Evolutionary conservation across 2,888 invertebrate genomes (phyloP).

Genomic region (Limnephilus marmoratus): DNA sequence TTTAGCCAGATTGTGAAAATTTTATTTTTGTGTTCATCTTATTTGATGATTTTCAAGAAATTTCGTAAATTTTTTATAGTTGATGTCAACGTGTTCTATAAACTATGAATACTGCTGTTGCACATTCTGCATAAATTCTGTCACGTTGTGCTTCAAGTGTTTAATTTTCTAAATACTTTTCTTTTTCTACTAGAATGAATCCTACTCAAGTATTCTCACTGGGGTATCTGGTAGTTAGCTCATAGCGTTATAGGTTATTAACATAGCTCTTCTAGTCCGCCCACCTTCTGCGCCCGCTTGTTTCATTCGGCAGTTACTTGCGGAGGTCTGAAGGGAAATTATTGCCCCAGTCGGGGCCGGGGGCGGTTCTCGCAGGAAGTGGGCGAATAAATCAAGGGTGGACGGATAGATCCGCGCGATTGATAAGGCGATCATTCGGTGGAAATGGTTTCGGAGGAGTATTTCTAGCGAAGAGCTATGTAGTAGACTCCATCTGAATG

Average conservation of each 20-base stretch:
- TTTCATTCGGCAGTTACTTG: constrained; percentile 33
- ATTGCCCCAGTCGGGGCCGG: constrained; percentile 42
- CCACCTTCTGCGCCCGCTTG: constrained; percentile 10
- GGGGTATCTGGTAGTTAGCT: neutral
- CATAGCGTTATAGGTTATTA: neutral
- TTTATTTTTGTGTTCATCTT: too few relatives aligned
- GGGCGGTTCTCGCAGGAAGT: constrained; percentile 52
- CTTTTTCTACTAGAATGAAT: neutral
- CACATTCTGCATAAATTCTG: neutral
- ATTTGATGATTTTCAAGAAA: too few relatives aligned
- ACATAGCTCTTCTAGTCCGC: neutral
- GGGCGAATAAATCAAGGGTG: constrained; percentile 62
- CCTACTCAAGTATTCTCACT: neutral
- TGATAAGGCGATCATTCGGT: constrained; percentile 62
- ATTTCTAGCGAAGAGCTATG: constrained; percentile 5
- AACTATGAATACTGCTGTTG: too few relatives aligned
- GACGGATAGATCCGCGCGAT: constrained; percentile 60
- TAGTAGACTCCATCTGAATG: neutral
- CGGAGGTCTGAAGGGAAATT: constrained; percentile 50
- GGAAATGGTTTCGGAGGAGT: constrained; percentile 28
- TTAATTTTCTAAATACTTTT: neutral
- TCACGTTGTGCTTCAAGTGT: neutral
- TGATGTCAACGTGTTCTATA: too few relatives aligned
- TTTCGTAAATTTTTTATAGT: too few relatives aligned
- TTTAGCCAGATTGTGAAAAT: too few relatives aligned